A percentile compares a stretch with the other conserved stretches of the same genome.
Conservation (phyloP, 2,113 vertebrate species). For the Lethenteron reissneri region DNA sequence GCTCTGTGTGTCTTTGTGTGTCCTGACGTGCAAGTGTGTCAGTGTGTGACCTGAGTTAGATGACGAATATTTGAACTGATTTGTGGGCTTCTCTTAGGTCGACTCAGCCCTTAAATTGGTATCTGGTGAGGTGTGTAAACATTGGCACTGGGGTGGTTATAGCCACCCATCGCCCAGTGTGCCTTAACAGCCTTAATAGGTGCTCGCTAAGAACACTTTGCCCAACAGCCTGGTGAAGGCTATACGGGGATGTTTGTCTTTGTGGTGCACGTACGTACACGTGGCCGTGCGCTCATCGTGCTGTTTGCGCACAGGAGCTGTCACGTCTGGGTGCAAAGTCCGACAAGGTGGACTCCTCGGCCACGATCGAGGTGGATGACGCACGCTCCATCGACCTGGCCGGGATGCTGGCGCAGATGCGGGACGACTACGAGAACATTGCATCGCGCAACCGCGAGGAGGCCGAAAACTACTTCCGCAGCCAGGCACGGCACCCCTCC, state of each 20-base stretch:
- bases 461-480: slow-evolving; percentile 22
- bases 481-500: slow-evolving; percentile 14
- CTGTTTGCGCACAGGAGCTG: background rate
- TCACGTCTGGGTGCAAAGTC: background rate
- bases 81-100: slow-evolving; percentile 11
- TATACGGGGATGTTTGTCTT: background rate
- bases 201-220: no score
- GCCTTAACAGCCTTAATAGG: no score
- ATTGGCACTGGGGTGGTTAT: no score
- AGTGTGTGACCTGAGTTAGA: slow-evolving; percentile 18
- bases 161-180: no score
- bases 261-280: background rate
- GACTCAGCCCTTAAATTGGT: background rate
- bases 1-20: no score
- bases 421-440: slow-evolving; percentile 19
- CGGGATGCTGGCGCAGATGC: slow-evolving; percentile 17
- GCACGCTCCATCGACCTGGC: slow-evolving; percentile 22
- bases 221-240: background rate
- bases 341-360: background rate
- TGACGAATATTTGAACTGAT: slow-evolving; percentile 13
- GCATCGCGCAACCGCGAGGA: slow-evolving; percentile 21
- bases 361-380: slow-evolving; percentile 23
- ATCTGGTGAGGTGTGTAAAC: background rate
- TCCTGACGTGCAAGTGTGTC: slow-evolving; percentile 16
- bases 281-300: background rate